phyloP scores from a whole-genome alignment of 64 coral and sea anemone genomes.

The Montipora cactus region DNA sequence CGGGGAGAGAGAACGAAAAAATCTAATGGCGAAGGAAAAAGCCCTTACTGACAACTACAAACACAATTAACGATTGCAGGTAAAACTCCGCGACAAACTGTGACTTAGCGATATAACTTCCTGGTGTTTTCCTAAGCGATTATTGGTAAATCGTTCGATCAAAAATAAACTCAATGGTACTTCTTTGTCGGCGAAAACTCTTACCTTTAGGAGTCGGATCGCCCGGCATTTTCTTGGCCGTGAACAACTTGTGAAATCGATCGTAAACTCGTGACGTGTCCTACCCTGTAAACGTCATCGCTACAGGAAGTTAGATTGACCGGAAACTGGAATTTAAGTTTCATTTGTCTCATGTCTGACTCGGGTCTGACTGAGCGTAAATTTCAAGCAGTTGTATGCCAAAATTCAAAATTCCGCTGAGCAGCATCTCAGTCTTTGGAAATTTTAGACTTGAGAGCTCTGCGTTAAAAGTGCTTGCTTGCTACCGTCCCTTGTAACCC shows the following conservation, averaged over 20 bases:
- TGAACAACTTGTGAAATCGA: slow-evolving; percentile 63
- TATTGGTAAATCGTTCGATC: not conserved
- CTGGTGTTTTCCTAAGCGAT: not conserved
- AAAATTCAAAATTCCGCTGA: no score
- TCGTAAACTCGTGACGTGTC: slow-evolving; percentile 84
- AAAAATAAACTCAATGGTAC: not conserved
- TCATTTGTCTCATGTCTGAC: no score
- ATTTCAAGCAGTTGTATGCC: no score
- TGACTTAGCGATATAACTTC: not conserved
- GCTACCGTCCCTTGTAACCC: no score
- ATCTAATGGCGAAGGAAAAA: not conserved
- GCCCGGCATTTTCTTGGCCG: slow-evolving; percentile 83
- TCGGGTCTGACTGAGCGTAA: no score
- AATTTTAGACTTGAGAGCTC: no score
- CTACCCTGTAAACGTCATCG: slow-evolving; percentile 40
- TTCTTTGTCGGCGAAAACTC: not conserved
- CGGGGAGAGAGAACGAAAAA: not conserved
- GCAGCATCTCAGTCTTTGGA: no score
- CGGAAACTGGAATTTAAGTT: not conserved
- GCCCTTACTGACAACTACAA: slow-evolving; percentile 13
- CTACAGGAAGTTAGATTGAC: slow-evolving; percentile 19
- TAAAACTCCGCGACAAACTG: not conserved
- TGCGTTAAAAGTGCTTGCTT: no score
- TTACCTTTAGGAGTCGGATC: slow-evolving; percentile 93
- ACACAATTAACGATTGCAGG: not conserved